Evolutionary conservation across 1,140 invertebrate genomes (phyloP).

Genomic region (Delia radicum): DNA sequence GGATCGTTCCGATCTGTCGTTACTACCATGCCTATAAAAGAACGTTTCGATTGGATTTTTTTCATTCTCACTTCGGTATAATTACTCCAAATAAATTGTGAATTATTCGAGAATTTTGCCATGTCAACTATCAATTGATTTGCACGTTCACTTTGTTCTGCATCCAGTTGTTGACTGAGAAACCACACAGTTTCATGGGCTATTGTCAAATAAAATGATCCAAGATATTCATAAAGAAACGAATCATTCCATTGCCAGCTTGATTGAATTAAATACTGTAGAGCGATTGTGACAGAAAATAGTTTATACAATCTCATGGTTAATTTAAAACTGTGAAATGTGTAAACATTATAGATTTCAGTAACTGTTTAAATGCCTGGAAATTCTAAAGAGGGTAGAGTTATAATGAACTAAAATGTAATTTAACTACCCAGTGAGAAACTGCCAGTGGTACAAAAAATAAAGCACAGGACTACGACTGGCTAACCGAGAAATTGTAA

Average conservation of each 20-base stretch:
- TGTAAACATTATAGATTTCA: neutral
- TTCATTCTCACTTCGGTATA: slow-evolving; percentile 39
- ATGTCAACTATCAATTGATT: neutral
- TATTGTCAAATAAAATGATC: neutral
- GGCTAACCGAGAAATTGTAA: too few species aligned
- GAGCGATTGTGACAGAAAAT: too few species aligned
- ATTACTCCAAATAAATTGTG: slow-evolving; percentile 38
- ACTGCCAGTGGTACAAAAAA: too few species aligned
- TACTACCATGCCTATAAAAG: slow-evolving; percentile 37
- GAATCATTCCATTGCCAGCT: neutral
- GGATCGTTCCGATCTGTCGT: slow-evolving; percentile 36
- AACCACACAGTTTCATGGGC: neutral
- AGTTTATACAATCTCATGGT: too few species aligned
- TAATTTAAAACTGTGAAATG: neutral
- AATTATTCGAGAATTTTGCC: neutral
- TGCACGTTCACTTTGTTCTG: neutral
- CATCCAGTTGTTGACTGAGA: neutral
- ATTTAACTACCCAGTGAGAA: too few species aligned
- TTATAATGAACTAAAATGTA: too few species aligned
- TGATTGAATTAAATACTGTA: neutral
- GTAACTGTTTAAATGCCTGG: too few species aligned
- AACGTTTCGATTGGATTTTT: slow-evolving; percentile 31
- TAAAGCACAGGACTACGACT: too few species aligned
- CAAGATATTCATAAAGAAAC: neutral
- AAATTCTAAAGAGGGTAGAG: too few species aligned